A percentile compares a stretch with the other conserved stretches of the same genome.
Conservation (phyloP, 2,113 vertebrate species). For the Lethenteron camtschaticum region DNA sequence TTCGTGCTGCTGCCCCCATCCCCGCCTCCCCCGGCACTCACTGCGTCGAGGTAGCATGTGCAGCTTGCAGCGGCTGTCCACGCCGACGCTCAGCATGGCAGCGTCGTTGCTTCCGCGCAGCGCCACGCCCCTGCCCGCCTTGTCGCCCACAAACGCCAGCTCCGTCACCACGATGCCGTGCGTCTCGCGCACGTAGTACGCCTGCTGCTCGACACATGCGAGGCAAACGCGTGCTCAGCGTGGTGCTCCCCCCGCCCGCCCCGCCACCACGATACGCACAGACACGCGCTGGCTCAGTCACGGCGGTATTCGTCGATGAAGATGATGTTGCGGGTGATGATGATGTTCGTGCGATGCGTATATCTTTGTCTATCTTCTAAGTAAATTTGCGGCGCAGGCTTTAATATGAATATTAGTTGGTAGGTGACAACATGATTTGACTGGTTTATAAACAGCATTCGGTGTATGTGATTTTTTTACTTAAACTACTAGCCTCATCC, state of each 20-base stretch:
- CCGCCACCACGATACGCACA: fast-evolving
- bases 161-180: slow-evolving; percentile 85
- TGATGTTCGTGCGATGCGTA: too few species aligned
- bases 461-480: too few species aligned
- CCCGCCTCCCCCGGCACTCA: slow-evolving; percentile 23
- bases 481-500: too few species aligned
- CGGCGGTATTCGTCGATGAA: neutral
- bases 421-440: too few species aligned
- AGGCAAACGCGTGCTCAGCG: fast-evolving
- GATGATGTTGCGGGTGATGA: too few species aligned
- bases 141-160: slow-evolving; percentile 51
- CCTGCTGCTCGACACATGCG: slow-evolving; percentile 3
- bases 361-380: too few species aligned
- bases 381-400: too few species aligned
- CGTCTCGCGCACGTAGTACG: slow-evolving; percentile 69
- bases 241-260: neutral
- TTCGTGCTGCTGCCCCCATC: neutral
- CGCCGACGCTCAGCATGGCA: slow-evolving; percentile 62
- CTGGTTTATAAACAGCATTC: too few species aligned
- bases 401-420: too few species aligned
- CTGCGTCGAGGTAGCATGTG: slow-evolving; percentile 44
- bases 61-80: slow-evolving; percentile 72
- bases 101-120: slow-evolving; percentile 44
- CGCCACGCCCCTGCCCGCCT: slow-evolving; percentile 21
- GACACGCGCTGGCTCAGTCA: neutral